These are phyloP conservation scores for Drosophila falleni DNA, from an alignment of 2,888 invertebrate genomes.

Conservation along the genomic window DNA sequence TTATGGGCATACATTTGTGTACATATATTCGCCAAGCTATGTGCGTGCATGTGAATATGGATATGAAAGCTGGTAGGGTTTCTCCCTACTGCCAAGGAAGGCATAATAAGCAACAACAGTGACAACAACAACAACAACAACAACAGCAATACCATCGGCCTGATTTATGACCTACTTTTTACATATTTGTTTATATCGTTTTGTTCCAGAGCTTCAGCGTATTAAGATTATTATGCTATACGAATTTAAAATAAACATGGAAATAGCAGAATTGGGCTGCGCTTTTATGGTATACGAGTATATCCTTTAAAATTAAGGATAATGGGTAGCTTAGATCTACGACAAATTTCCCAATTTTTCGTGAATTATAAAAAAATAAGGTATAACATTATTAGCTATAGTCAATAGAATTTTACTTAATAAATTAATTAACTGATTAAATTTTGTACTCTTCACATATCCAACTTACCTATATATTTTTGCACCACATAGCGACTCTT, in stretches of 20 bases:
- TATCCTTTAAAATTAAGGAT: background rate
- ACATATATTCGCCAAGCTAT: conserved; percentile 28
- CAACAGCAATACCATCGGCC: conserved; percentile 60
- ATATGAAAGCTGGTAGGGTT: conserved; percentile 22
- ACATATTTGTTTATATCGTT: conserved; percentile 62
- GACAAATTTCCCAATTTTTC: no score
- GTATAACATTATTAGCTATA: no score
- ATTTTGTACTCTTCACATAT: background rate
- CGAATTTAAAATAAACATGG: conserved; percentile 19
- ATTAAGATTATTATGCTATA: conserved; percentile 28
- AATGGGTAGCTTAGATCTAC: no score
- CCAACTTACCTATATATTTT: conserved; percentile 94
- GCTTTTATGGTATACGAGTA: conserved; percentile 9
- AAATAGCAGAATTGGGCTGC: background rate
- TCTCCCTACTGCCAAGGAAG: conserved; percentile 29
- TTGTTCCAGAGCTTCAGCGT: conserved; percentile 33
- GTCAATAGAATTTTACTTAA: background rate
- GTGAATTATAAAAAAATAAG: no score
- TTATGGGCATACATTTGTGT: conserved; percentile 26
- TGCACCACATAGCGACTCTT: conserved; percentile 95
- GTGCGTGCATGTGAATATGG: conserved; percentile 62
- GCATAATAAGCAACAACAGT: conserved; percentile 30
- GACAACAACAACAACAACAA: conserved; percentile 17
- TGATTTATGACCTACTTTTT: conserved; percentile 69
- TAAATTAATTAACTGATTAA: background rate